Conservation (phyloP, 2,888 invertebrate genomes). For the Dryobota labecula region DNA sequence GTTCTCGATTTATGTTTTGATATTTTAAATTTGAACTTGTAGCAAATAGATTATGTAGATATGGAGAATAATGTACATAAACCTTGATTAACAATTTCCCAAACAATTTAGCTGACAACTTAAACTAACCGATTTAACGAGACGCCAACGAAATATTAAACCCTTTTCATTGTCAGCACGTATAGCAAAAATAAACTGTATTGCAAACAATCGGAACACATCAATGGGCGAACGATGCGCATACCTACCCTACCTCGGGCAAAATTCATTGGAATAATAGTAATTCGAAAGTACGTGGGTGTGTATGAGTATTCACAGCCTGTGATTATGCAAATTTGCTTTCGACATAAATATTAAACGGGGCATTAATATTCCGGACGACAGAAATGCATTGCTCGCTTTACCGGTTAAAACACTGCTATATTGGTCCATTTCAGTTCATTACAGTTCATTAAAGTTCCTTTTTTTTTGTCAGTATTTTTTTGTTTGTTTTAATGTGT, state of each 20-base stretch:
- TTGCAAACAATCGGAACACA: conserved; percentile 65
- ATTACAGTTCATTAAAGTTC: conserved; percentile 74
- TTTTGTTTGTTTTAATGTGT: neutral
- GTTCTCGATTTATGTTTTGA: neutral
- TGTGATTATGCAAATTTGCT: conserved; percentile 90
- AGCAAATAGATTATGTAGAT: neutral
- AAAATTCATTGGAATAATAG: conserved; percentile 87
- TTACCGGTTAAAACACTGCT: conserved; percentile 80
- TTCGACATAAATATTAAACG: conserved; percentile 90
- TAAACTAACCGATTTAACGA: conserved; percentile 47
- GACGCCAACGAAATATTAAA: conserved; percentile 47
- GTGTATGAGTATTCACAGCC: conserved; percentile 83
- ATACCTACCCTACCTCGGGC: conserved; percentile 78
- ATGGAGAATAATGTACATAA: neutral
- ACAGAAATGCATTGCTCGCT: conserved; percentile 88
- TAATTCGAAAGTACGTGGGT: conserved; percentile 78
- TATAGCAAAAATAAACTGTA: conserved; percentile 69
- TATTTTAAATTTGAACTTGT: neutral
- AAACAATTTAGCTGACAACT: conserved; percentile 29
- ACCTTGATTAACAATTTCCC: neutral
- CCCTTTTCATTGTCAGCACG: conserved; percentile 58
- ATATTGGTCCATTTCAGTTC: conserved; percentile 75
- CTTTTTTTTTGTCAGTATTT: conserved; percentile 66
- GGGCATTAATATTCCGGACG: conserved; percentile 89
- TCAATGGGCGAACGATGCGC: conserved; percentile 59